Evolutionary conservation across 2,888 invertebrate genomes (phyloP).

Genomic region (Pollenia angustigena): DNA sequence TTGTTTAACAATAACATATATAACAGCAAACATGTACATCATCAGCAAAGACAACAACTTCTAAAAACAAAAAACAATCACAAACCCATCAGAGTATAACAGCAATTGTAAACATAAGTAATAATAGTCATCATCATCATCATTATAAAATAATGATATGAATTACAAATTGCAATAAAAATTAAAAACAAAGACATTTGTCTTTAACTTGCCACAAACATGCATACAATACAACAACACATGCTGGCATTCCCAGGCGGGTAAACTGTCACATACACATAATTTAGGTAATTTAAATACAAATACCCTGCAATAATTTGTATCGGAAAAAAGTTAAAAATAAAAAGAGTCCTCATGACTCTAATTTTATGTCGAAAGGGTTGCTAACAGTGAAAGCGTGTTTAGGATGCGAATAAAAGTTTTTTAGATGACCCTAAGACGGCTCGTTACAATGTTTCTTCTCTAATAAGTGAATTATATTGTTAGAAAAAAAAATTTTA

Average conservation of each 20-base stretch:
- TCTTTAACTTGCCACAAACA: constrained; percentile 48
- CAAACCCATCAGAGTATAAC: constrained; percentile 2
- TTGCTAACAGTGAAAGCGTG: too few species aligned
- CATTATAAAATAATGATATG: constrained; percentile 32
- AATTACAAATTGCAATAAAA: constrained; percentile 35
- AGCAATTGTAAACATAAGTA: constrained; percentile 50
- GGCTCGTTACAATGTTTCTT: too few species aligned
- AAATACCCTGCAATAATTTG: neutral
- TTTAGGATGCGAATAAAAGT: too few species aligned
- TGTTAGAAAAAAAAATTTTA: too few species aligned
- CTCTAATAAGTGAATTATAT: too few species aligned
- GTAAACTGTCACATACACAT: neutral
- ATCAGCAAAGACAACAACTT: neutral
- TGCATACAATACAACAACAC: neutral
- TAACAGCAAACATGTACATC: neutral
- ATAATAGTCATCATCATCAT: constrained; percentile 51
- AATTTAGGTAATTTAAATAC: neutral
- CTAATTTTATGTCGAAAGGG: too few species aligned
- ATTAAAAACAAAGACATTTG: constrained; percentile 8
- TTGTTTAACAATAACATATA: constrained; percentile 2
- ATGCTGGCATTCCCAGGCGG: neutral
- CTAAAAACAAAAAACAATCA: constrained; percentile 12
- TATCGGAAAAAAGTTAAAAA: neutral
- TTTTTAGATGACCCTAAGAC: too few species aligned
- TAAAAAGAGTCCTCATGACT: neutral